Evolutionary conservation across 2,888 invertebrate genomes (phyloP).

Genomic region (Oligia strigilis): DNA sequence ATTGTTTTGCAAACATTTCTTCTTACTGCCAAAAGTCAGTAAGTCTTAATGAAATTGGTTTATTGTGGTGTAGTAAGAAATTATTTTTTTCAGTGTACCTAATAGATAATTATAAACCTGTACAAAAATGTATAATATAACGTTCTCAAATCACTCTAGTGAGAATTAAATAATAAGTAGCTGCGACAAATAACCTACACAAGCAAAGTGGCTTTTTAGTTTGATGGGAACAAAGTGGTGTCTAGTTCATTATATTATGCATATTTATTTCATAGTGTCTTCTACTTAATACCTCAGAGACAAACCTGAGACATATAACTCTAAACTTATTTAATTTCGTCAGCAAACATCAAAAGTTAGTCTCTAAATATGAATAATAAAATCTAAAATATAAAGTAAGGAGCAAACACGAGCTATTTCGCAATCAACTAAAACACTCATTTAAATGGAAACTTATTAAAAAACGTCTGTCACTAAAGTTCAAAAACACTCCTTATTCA

Average conservation of each 20-base stretch:
- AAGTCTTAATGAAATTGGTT: too few species aligned
- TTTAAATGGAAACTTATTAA: conserved; percentile 41
- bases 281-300: conserved; percentile 37
- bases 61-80: too few species aligned
- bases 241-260: not conserved
- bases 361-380: conserved; percentile 51
- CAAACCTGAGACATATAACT: conserved; percentile 32
- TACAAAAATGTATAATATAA: not conserved
- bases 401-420: conserved; percentile 44
- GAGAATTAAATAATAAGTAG: not conserved
- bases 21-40: too few species aligned
- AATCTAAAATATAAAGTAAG: conserved; percentile 34
- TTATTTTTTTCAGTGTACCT: too few species aligned
- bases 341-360: conserved; percentile 32
- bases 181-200: not conserved
- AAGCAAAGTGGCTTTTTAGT: not conserved
- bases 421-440: conserved; percentile 46
- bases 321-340: conserved; percentile 44
- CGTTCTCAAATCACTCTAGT: not conserved
- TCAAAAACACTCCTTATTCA: conserved; percentile 55
- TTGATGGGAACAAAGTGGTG: not conserved
- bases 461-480: conserved; percentile 56
- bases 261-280: conserved; percentile 18
- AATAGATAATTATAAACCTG: not conserved
- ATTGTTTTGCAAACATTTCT: too few species aligned